These are phyloP conservation scores for Glareola pratincola DNA, from an alignment of 2,113 vertebrate genomes.

Conservation along the genomic window DNA sequence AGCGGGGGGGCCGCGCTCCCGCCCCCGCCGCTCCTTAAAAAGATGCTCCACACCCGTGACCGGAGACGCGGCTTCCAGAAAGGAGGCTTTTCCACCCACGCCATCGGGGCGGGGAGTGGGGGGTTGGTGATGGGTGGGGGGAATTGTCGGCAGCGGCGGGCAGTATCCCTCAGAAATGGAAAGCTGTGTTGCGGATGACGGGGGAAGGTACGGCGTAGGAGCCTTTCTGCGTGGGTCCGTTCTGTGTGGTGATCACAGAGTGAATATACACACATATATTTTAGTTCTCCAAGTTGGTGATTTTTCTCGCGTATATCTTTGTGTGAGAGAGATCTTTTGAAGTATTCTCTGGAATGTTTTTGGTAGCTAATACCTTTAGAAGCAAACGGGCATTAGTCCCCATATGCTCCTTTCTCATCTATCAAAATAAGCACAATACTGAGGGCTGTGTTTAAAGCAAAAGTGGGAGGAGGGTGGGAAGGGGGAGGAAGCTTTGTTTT, in stretches of 20 bases:
- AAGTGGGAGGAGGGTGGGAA: neutral
- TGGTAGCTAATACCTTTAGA: neutral
- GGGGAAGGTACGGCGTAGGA: neutral
- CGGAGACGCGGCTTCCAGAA: neutral
- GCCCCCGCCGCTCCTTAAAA: too few species aligned
- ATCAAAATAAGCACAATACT: neutral
- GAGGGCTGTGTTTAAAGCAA: neutral
- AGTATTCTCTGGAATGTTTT: neutral
- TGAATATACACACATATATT: fast-evolving
- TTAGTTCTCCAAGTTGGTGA: fast-evolving
- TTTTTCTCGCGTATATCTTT: fast-evolving
- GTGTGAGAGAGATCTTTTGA: neutral
- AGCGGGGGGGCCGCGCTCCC: neutral
- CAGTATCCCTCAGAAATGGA: too few species aligned
- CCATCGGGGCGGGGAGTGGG: neutral
- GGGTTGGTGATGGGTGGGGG: too few species aligned
- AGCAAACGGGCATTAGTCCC: neutral
- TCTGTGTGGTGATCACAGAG: neutral
- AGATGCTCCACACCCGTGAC: too few species aligned
- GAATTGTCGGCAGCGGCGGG: neutral
- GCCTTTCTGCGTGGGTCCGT: neutral
- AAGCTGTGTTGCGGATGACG: fast-evolving
- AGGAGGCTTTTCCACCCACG: neutral
- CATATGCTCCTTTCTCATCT: fast-evolving
- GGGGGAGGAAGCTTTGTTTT: neutral